Conservation (phyloP, 2,113 vertebrate species). For the Athene noctua region DNA sequence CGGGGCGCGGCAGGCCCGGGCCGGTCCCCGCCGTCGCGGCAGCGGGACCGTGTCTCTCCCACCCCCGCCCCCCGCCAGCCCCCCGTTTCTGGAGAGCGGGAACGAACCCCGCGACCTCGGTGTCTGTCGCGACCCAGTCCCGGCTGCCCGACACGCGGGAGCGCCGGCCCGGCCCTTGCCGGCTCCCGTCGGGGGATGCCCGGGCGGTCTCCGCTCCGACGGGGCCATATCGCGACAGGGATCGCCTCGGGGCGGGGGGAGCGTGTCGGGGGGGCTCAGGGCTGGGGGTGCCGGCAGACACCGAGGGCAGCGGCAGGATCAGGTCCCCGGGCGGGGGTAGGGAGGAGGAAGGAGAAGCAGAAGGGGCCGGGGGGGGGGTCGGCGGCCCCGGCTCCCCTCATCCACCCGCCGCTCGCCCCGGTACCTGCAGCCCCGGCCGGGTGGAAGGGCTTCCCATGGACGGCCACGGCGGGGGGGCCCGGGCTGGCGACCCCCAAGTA, state of each 20-base stretch:
- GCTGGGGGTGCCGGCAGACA: not conserved
- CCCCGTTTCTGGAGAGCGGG: not conserved
- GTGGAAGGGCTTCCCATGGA: constrained; percentile 76
- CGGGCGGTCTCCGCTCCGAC: not conserved
- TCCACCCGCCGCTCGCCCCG: not conserved
- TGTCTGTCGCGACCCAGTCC: not conserved
- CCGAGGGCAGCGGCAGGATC: not conserved
- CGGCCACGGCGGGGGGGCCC: constrained; percentile 63
- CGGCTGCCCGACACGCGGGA: not conserved
- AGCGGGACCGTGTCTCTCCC: not conserved
- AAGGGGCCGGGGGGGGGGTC: not conserved
- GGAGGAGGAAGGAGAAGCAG: not conserved
- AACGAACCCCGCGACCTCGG: no score
- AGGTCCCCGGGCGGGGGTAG: not conserved
- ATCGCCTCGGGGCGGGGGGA: not conserved
- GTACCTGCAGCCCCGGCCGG: constrained; percentile 73
- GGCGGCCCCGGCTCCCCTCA: not conserved
- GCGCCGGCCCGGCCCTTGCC: not conserved
- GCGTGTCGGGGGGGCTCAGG: not conserved
- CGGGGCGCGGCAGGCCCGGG: not conserved
- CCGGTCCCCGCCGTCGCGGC: not conserved
- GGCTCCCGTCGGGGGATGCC: not conserved
- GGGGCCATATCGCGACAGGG: not conserved
- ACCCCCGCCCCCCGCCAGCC: not conserved
- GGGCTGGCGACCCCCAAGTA: constrained; percentile 76